A percentile compares a stretch with the other conserved stretches of the same genome.
phyloP scores from a whole-genome alignment of 2,888 invertebrate genomes.

The Caenorhabditis wallacei region DNA sequence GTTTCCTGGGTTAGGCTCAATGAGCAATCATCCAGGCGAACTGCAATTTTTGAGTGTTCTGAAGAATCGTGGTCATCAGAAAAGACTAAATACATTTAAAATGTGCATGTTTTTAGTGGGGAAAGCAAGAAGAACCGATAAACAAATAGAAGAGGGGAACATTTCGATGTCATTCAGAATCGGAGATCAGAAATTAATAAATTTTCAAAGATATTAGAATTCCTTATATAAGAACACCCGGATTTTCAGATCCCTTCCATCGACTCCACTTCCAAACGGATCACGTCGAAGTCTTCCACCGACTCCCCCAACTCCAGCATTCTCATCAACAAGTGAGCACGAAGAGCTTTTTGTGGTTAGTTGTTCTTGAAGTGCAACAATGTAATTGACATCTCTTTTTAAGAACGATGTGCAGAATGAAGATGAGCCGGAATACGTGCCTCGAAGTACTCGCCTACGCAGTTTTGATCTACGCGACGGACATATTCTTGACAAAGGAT shows the following conservation, averaged over 20 bases:
- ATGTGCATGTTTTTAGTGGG: conserved; percentile 23
- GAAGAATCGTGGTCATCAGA: neutral
- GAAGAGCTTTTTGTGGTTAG: conserved; percentile 55
- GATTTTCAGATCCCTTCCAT: conserved; percentile 57
- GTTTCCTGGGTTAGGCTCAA: no score
- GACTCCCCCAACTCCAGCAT: conserved; percentile 59
- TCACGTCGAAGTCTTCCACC: conserved; percentile 59
- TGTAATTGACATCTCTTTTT: conserved; percentile 44
- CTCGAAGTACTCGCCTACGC: conserved; percentile 50
- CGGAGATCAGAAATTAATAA: neutral
- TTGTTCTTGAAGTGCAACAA: conserved; percentile 26
- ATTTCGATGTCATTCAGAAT: neutral
- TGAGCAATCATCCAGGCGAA: neutral
- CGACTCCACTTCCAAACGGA: conserved; percentile 60
- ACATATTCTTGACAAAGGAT: conserved; percentile 59
- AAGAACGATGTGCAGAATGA: conserved; percentile 56
- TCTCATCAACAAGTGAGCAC: conserved; percentile 53
- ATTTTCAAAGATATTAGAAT: neutral
- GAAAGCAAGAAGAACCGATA: neutral
- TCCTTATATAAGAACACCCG: neutral
- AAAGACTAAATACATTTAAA: conserved; percentile 15
- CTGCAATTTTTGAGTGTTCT: conserved; percentile 30
- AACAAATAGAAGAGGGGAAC: conserved; percentile 10
- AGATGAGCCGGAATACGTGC: conserved; percentile 40
- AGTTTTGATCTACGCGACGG: conserved; percentile 65